Base-by-base conservation (phyloP, 2,888 invertebrate species). In the Lepas anatifera region DNA sequence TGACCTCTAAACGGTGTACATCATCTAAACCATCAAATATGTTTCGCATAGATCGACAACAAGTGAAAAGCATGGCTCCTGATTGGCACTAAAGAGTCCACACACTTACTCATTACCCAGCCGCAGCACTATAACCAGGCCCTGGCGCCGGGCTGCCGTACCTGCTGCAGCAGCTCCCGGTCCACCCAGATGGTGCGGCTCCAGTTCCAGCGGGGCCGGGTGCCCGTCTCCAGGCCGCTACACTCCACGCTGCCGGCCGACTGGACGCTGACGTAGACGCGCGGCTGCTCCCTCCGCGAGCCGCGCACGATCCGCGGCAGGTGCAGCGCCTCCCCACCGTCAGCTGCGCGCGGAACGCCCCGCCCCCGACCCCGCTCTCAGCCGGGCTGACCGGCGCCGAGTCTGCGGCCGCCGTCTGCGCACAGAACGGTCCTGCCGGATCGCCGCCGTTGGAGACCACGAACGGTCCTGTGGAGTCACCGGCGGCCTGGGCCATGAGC, bases 271-370 rank as follows among this genome's bases (percentile, higher is more conserved):
- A 58, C 58, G 32, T 32, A 32, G 18, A 58, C 58, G 22, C 18
- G 58, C 58, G 58, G 58, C 58, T 6, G 32, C 58, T 58, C 58
- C 18, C 58, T 29, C 32, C 18, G 29, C 18, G 16, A 29, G 22
- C 58, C 58, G 32, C 58, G 58, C 58, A 58, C 58, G 32, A 58
- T 58, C 18, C 58, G 29, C 58, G 58, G 58, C 32, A 58, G 58
- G 58, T 58, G 58, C 29, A 58, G 58, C 16, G 58, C 58, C 58
- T 58, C 58, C 18, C 58, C 2, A 58, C 58, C 3, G 58, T 32
- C 29, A 58, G 58, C 32, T 58, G 58, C 32, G 58, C 58, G 58
- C 58, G 58, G 32, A 58, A 58, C 32, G 58, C 32, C 29, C 52
- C 52, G 8, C 8, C 32, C 32, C 32, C 29, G 58, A 7, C 58